These are phyloP conservation scores for Drosophila mulleri DNA, from an alignment of 2,888 invertebrate genomes.

Conservation along the genomic window DNA sequence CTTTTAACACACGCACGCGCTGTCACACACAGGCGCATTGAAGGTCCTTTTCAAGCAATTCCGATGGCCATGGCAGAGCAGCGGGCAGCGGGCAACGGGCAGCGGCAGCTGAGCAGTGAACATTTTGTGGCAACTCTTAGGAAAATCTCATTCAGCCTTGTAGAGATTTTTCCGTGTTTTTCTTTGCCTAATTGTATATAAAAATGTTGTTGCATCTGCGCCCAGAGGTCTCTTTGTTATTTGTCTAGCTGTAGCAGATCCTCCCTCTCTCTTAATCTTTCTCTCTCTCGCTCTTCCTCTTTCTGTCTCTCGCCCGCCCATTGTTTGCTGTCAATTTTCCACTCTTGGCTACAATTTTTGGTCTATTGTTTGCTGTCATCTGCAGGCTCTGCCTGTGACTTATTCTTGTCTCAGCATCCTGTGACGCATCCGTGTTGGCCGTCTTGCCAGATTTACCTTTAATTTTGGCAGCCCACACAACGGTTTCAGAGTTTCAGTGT, in stretches of 20 bases:
- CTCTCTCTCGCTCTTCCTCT: not conserved
- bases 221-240: constrained; percentile 40
- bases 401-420: constrained; percentile 37
- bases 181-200: constrained; percentile 51
- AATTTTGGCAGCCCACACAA: constrained; percentile 48
- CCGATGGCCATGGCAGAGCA: constrained; percentile 54
- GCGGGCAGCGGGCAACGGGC: not conserved
- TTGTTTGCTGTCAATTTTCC: constrained; percentile 73
- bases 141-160: constrained; percentile 67
- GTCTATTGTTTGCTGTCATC: constrained; percentile 75
- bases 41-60: constrained; percentile 68
- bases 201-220: constrained; percentile 64
- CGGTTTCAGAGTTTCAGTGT: not conserved
- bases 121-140: constrained; percentile 50
- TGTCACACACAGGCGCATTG: constrained; percentile 49
- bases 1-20: constrained; percentile 64
- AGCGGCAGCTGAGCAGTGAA: constrained; percentile 20
- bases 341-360: constrained; percentile 65
- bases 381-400: constrained; percentile 52
- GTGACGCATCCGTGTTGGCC: constrained; percentile 38
- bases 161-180: constrained; percentile 65
- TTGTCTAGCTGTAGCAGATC: constrained; percentile 50
- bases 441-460: constrained; percentile 16
- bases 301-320: constrained; percentile 28
- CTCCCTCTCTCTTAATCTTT: constrained; percentile 23